phyloP scores from a whole-genome alignment of 2,113 vertebrate species.

The Syrmaticus mikado region DNA sequence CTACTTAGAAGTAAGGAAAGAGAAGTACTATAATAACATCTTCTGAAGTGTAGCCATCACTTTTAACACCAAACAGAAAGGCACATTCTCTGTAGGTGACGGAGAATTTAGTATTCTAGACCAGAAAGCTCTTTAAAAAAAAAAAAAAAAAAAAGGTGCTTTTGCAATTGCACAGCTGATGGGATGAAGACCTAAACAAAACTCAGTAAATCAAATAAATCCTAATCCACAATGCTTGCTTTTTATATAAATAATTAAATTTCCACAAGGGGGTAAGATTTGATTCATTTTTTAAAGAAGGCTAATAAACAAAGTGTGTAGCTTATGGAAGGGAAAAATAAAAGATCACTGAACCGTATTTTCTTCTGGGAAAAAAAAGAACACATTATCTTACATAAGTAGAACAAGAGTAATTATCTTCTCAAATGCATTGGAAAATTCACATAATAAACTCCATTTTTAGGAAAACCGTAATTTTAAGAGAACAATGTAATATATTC shows the following conservation, averaged over 20 bases:
- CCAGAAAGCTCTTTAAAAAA: not conserved
- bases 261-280: not conserved
- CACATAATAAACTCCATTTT: not conserved
- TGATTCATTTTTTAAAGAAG: not conserved
- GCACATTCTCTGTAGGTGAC: not conserved
- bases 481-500: not conserved
- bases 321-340: not conserved
- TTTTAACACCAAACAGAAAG: not conserved
- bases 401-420: not conserved
- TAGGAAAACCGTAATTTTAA: not conserved
- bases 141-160: not conserved
- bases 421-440: not conserved
- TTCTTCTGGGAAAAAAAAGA: not conserved
- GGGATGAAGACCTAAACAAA: not conserved
- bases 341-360: not conserved
- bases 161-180: not conserved
- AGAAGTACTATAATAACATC: not conserved
- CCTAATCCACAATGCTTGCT: not conserved
- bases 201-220: not conserved
- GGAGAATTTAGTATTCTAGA: not conserved
- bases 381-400: not conserved
- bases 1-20: not conserved
- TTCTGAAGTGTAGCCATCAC: not conserved
- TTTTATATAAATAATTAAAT: not conserved
- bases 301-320: not conserved